Evolutionary conservation across 2,888 invertebrate genomes (phyloP).

Genomic region (Tridacna gigas): DNA sequence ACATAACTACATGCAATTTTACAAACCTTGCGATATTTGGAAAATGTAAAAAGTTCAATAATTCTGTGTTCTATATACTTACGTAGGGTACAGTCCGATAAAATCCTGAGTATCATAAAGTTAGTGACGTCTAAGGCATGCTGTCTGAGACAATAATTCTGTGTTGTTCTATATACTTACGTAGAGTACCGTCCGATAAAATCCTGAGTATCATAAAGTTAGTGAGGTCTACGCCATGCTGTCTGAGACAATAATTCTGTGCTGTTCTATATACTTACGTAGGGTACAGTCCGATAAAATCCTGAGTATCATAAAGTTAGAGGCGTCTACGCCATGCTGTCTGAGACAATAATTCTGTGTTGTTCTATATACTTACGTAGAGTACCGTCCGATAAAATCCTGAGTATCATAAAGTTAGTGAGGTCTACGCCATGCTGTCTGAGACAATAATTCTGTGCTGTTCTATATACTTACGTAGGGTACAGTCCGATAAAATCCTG

Average conservation of each 20-base stretch:
- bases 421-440: conserved; percentile 50
- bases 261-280: conserved; percentile 37
- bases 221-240: conserved; percentile 50
- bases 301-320: conserved; percentile 53
- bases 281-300: conserved; percentile 46
- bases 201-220: conserved; percentile 51
- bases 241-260: conserved; percentile 37
- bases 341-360: conserved; percentile 34
- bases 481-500: conserved; percentile 46
- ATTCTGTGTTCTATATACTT: no score
- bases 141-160: conserved; percentile 43
- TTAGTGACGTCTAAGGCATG: conserved; percentile 52
- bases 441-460: conserved; percentile 13
- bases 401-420: conserved; percentile 52
- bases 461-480: conserved; percentile 41
- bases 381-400: no score
- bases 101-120: conserved; percentile 47
- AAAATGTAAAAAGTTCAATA: no score
- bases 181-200: no score
- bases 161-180: conserved; percentile 7
- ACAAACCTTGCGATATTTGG: no score
- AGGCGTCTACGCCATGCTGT: conserved; percentile 53
- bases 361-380: conserved; percentile 16
- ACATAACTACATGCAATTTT: no score
- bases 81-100: no score